These are phyloP conservation scores for Atlantisia rogersi DNA, from an alignment of 2,113 vertebrate genomes.

Conservation along the genomic window DNA sequence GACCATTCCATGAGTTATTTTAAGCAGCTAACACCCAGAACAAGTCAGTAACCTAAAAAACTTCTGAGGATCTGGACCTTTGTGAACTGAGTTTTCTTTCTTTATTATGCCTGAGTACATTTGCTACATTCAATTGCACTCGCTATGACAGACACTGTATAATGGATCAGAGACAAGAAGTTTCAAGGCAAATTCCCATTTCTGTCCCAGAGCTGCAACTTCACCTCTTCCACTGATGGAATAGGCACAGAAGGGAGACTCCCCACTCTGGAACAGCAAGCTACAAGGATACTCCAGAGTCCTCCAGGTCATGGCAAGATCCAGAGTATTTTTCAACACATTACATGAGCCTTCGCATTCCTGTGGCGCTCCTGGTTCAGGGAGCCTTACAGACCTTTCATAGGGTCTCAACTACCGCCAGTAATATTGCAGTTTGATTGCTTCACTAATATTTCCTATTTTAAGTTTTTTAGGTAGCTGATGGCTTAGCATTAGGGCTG, in stretches of 20 bases:
- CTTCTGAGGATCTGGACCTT: neutral
- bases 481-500: neutral
- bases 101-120: neutral
- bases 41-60: neutral
- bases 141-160: neutral
- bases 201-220: neutral
- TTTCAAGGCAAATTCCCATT: neutral
- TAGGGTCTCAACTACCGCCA: neutral
- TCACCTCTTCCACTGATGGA: accelerated
- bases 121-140: neutral
- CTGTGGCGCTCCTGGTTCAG: neutral
- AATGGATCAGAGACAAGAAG: neutral
- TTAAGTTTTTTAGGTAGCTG: neutral
- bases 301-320: neutral
- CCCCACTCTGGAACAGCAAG: neutral
- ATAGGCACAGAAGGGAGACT: neutral
- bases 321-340: neutral
- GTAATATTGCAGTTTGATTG: neutral
- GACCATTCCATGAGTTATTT: neutral
- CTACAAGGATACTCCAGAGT: neutral
- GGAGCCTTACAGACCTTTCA: neutral
- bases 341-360: neutral
- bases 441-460: neutral
- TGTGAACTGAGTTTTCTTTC: neutral
- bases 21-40: neutral